phyloP scores from a whole-genome alignment of 2,888 invertebrate species.

The Caenorhabditis panamensis region DNA sequence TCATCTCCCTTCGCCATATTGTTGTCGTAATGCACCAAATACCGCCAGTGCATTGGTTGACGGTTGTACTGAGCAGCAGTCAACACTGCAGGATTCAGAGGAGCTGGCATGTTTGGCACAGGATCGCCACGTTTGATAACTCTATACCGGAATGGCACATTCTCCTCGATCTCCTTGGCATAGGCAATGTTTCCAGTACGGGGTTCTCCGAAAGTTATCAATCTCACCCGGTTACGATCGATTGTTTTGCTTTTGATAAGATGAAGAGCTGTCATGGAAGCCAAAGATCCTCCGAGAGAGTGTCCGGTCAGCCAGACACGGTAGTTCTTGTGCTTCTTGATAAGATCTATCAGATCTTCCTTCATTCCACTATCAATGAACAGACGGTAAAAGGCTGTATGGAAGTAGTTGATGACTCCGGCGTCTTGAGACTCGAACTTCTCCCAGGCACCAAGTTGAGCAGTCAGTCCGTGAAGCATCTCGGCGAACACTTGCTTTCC shows the following conservation, averaged over 20 bases:
- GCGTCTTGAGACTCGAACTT: constrained; percentile 76
- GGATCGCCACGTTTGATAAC: constrained; percentile 79
- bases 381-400: constrained; percentile 75
- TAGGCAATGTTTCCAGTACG: constrained; percentile 80
- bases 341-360: constrained; percentile 75
- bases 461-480: constrained; percentile 78
- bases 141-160: constrained; percentile 78
- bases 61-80: constrained; percentile 74
- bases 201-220: constrained; percentile 81
- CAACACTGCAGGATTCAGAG: constrained; percentile 71
- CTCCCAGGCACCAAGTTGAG: constrained; percentile 81
- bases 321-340: constrained; percentile 78
- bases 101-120: constrained; percentile 79
- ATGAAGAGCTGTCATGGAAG: constrained; percentile 80
- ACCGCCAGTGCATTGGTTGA: constrained; percentile 79
- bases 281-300: constrained; percentile 79
- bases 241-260: constrained; percentile 75
- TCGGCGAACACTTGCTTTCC: constrained; percentile 79
- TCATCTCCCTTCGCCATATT: constrained; percentile 73
- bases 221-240: constrained; percentile 72
- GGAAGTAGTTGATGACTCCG: constrained; percentile 81
- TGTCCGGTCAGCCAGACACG: constrained; percentile 80
- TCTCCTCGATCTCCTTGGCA: constrained; percentile 79
- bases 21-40: constrained; percentile 78
- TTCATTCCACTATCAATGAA: constrained; percentile 79